Evolutionary conservation across 1,140 invertebrate genomes (phyloP).

Genomic region (Druon quercuslanigerum): DNA sequence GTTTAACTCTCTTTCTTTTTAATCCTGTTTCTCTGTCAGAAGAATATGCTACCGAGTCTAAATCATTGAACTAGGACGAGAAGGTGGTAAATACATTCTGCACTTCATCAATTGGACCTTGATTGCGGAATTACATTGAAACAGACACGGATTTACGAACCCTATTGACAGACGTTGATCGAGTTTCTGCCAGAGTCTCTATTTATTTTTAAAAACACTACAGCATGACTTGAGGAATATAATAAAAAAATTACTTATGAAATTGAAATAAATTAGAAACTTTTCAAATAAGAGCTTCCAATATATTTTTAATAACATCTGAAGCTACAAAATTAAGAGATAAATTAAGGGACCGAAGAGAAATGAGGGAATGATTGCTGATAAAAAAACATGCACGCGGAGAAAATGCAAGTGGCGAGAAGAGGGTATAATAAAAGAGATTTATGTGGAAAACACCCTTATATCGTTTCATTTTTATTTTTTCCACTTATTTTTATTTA

Average conservation of each 20-base stretch:
- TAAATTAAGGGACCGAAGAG: neutral
- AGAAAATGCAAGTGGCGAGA: neutral
- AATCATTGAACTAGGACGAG: neutral
- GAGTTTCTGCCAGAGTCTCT: slow-evolving; percentile 29
- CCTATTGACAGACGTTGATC: slow-evolving; percentile 8
- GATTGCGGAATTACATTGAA: slow-evolving; percentile 1
- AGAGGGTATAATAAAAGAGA: neutral
- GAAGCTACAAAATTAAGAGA: neutral
- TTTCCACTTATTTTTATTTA: neutral
- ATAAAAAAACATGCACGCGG: neutral
- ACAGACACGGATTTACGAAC: slow-evolving; percentile 5
- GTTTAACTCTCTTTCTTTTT: no score
- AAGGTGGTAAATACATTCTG: slow-evolving; percentile 16
- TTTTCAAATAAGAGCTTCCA: neutral
- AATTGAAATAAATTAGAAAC: neutral
- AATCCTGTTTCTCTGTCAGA: no score
- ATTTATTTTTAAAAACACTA: slow-evolving; percentile 5
- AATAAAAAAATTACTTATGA: neutral
- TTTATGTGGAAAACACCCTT: neutral
- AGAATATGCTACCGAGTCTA: neutral
- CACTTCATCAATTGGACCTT: slow-evolving; percentile 21
- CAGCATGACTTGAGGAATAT: neutral
- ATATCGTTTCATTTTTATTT: neutral
- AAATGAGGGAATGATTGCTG: neutral
- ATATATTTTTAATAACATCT: slow-evolving; percentile 7